Evolutionary conservation across 2,113 vertebrate species (phyloP).

Genomic region (Seriola quinqueradiata): DNA sequence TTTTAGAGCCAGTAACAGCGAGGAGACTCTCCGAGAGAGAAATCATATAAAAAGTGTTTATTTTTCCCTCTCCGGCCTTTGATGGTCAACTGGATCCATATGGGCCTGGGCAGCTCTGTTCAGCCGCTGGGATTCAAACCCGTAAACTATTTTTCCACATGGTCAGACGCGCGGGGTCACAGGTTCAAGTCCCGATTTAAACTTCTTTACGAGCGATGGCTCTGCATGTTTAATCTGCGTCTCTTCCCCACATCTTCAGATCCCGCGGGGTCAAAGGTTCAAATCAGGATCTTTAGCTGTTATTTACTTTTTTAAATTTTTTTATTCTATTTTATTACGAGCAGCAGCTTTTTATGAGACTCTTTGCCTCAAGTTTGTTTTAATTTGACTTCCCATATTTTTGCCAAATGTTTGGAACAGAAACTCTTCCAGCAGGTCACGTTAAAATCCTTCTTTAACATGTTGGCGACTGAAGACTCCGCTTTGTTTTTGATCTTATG

Average conservation of each 20-base stretch:
- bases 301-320: slow-evolving; percentile 11
- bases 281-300: slow-evolving; percentile 4
- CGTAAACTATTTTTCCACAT: slow-evolving; percentile 70
- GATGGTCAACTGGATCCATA: slow-evolving; percentile 75
- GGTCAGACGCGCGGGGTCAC: slow-evolving; percentile 35
- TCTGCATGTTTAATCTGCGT: slow-evolving; percentile 39
- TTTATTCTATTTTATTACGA: not conserved
- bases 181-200: slow-evolving; percentile 47
- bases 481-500: slow-evolving; percentile 30
- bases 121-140: slow-evolving; percentile 54
- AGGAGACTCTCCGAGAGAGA: slow-evolving; percentile 39
- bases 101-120: slow-evolving; percentile 49
- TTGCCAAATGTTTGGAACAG: slow-evolving; percentile 59
- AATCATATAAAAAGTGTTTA: slow-evolving; percentile 73
- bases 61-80: slow-evolving; percentile 69
- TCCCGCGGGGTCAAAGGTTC: slow-evolving; percentile 31
- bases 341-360: slow-evolving; percentile 26
- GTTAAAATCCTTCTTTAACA: slow-evolving; percentile 34
- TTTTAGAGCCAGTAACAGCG: slow-evolving; percentile 27
- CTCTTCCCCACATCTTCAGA: slow-evolving; percentile 19
- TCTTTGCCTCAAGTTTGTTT: slow-evolving; percentile 47
- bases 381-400: slow-evolving; percentile 53
- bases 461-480: slow-evolving; percentile 20
- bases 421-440: slow-evolving; percentile 34
- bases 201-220: slow-evolving; percentile 37